Percentiles rank a stretch among this genome's conserved stretches.
These are phyloP conservation scores for Halisarca cf. caerulea DNA, from an alignment of 37 sponge, comb jelly and placozoan species.

Conservation along the genomic window DNA sequence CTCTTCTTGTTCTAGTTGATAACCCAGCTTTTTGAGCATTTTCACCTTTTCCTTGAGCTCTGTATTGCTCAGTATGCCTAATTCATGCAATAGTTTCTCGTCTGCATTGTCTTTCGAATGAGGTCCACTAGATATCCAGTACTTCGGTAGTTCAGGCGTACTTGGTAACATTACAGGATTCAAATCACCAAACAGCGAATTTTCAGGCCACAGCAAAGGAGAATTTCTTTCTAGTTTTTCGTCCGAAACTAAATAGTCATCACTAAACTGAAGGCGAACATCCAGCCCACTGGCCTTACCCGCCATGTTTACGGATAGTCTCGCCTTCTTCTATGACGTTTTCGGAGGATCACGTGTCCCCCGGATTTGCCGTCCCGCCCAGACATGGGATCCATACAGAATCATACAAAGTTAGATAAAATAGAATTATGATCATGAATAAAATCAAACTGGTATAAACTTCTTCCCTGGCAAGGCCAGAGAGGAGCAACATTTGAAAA, in stretches of 20 bases:
- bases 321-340: no score
- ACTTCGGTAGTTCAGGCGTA: neutral
- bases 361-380: no score
- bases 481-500: no score
- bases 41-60: neutral
- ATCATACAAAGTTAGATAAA: no score
- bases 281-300: neutral
- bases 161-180: neutral
- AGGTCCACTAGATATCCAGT: neutral
- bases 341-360: no score
- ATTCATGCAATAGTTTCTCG: neutral
- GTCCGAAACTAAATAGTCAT: slow-evolving; percentile 47
- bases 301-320: neutral
- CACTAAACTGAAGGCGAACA: neutral
- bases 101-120: neutral
- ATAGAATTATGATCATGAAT: no score
- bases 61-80: neutral
- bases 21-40: neutral
- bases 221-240: slow-evolving; percentile 56
- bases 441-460: no score
- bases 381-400: no score
- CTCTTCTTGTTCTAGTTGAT: neutral
- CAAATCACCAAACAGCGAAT: neutral
- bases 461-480: no score
- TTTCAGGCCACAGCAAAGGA: slow-evolving; percentile 75